Evolutionary conservation across 1,140 invertebrate species (phyloP), one percentile per base, ranked within the genome.

Genomic region (Nomia melanderi): DNA sequence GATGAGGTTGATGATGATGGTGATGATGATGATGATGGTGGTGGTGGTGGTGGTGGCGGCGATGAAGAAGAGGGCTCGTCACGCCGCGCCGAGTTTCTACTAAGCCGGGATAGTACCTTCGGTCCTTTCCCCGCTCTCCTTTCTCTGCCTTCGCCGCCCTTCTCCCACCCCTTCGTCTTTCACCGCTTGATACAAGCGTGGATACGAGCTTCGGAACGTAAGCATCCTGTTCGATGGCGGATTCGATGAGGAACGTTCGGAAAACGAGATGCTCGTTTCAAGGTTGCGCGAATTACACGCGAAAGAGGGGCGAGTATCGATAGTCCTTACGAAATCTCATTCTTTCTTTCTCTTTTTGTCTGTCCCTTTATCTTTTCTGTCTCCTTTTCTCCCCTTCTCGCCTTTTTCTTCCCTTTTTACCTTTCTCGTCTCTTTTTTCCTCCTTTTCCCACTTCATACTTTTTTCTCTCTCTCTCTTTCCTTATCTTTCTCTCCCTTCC

Each of bases 41-140:
- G 27, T 6, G 72, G 39, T 12, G 20, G 62, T 25, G 63, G 25
- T 47, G 63, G 25, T 17, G 33, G 27, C 14, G 74, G 33, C 17
- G 29, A 73, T 20, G 47, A 73, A 74, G 66, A 72, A 72, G 71
- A 53, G 54, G 47, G 57, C 59, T 23, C 44, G 70, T 84, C 73
- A 83, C 73, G 82, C 7, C 25, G 31, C 20, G 29, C 27, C 79
- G 66, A 72, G 31, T 62, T 76, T 57, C 56, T 57, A 69, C 41
- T 17, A 44, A 44, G 50, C 50, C 69, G 25, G 39, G 47, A 65
- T 36, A 47, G 36, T 70, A 41, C 39, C 23, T 31, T n/a, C 23
- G 39, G 14, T 33, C n/a, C 69, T 60, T 64, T 39, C 56, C n/a
- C n/a, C n/a, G 14, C 41, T 17, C 41, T 14, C 14, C 14, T 44